Evolutionary conservation across 2,113 vertebrate species (phyloP).

Genomic region (Catharus bicknelli): DNA sequence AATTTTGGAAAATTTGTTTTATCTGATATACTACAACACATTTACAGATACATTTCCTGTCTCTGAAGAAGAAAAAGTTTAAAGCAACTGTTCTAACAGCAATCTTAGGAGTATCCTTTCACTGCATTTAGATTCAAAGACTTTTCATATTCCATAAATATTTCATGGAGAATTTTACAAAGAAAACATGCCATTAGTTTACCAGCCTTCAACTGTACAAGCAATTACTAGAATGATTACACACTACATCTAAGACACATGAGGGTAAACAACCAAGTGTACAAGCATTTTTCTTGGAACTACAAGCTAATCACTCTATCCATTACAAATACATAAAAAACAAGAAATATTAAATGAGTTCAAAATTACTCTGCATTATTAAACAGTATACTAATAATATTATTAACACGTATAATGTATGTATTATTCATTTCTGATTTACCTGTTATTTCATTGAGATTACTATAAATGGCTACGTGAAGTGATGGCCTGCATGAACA

Average conservation of each 20-base stretch:
- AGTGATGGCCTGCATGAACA: conserved; percentile 76
- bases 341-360: conserved; percentile 61
- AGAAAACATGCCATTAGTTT: conserved; percentile 6
- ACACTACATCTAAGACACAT: neutral
- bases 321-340: conserved; percentile 35
- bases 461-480: conserved; percentile 74
- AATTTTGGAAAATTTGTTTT: neutral
- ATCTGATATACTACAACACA: neutral
- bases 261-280: neutral
- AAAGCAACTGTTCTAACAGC: neutral
- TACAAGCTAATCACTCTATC: neutral
- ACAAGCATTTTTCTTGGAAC: neutral
- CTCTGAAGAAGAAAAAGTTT: neutral
- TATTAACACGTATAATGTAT: neutral
- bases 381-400: too few species aligned
- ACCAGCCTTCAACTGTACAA: neutral
- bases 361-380: conserved; percentile 37
- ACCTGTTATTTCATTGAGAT: conserved; percentile 76
- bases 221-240: neutral
- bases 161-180: neutral
- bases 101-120: neutral
- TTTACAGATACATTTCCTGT: neutral
- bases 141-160: neutral
- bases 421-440: conserved; percentile 75
- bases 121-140: neutral